Base-by-base conservation (phyloP, 2,113 vertebrate species). In the Malaclemys terrapin region DNA sequence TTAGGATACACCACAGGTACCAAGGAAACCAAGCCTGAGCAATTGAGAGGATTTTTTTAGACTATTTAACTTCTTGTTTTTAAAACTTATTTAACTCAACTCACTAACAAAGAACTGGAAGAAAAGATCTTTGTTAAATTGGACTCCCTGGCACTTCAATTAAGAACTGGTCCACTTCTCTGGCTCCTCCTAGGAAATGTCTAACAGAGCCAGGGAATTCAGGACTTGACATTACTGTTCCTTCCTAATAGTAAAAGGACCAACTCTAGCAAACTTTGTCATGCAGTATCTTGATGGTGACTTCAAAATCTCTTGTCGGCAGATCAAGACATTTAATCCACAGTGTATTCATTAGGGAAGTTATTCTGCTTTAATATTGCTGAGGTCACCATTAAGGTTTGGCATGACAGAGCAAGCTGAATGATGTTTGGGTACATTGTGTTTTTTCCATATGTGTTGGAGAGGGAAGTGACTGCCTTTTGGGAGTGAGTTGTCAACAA, bases 211-310 rank as follows among this genome's bases (percentile, higher is more conserved):
- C 31, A 65, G 59, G 14, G 59, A 65, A 65, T 65, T 35, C 31
- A 65, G 59, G 14, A 49, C 69, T 38, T 94, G 80, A 17, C 31
- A 76, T 79, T 90, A 87, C 29, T 90, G 0, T 80, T 92, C 81
- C 27, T 91, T 93, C 57, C 49, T 92, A 1, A 95, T 84, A 31
- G 76, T 91, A 45, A 87, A 95, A 54, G 65, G 82, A 35, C 24
- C 35, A 78, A 4, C 89, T 72, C 88, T 16, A 47, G 79, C 22
- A 80, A 94, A 25, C 83, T 42, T 27, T 56, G 78, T 91, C 59
- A 85, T 50, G 87, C 57, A 90, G 93, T 90, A 52, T 42, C 82
- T 91, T 90, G 91, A 92, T 89, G 93, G 94, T 93, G 57, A 81
- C 84, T 89, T 95, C 81, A 87, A 80, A 83, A 78, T 65, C 59